A percentile compares a stretch with the other conserved stretches of the same genome.
Evolutionary conservation across 2,113 vertebrate species (phyloP).

Genomic region (Vidua chalybeata): DNA sequence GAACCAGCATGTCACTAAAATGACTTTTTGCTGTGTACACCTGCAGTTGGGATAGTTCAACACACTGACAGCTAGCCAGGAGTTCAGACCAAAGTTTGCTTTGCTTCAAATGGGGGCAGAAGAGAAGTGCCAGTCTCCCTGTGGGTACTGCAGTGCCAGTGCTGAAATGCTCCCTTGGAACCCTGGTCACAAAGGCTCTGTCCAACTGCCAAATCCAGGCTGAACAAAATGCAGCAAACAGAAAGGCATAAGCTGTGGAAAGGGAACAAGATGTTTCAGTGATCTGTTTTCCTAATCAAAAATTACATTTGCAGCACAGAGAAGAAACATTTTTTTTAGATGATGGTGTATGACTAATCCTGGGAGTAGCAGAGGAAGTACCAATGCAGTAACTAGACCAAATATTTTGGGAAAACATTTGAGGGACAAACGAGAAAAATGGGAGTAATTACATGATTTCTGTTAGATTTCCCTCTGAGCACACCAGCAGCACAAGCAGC

Average conservation of each 20-base stretch:
- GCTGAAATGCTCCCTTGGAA: not conserved
- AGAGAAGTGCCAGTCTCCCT: not conserved
- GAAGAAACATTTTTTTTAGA: not conserved
- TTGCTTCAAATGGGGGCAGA: not conserved
- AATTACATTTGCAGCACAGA: not conserved
- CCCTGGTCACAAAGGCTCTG: rapidly evolving
- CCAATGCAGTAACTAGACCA: not conserved
- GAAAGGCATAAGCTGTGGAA: not conserved
- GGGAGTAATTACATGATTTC: slow-evolving; percentile 11
- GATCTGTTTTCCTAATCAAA: not conserved
- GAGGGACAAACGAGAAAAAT: not conserved
- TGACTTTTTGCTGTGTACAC: not conserved
- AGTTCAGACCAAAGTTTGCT: not conserved
- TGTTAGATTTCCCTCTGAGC: not conserved
- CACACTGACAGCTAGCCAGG: not conserved
- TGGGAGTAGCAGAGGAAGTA: not conserved
- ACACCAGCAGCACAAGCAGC: not conserved
- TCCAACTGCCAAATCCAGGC: not conserved
- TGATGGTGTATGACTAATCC: not conserved
- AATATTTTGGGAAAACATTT: not conserved
- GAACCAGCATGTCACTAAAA: not conserved
- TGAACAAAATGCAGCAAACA: not conserved
- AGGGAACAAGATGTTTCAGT: not conserved
- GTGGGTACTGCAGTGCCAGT: rapidly evolving
- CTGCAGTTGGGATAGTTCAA: not conserved